Evolutionary conservation across 2,888 invertebrate genomes (phyloP), one percentile per base, ranked within the genome.

Genomic region (Lagria hirta): DNA sequence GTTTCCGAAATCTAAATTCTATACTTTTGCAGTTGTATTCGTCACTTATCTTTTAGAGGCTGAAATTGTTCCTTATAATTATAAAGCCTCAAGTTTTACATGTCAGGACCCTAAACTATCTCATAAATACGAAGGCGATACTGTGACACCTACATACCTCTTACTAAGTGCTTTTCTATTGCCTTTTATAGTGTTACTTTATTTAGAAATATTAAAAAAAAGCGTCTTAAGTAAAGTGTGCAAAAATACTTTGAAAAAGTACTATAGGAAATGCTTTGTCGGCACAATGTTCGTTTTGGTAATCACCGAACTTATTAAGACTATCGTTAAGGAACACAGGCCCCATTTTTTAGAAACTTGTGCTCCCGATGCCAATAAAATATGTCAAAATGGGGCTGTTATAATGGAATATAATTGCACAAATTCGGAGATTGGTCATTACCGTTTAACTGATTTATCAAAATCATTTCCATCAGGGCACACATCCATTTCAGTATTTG

Each of bases 401-500:
- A 72, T 85, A 7, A 69, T 69, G 38, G 70, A 71, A 34, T 85
- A 80, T 68, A 76, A 72, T 1, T 87, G 87, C 65, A 83, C 81
- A 0, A 83, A 82, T 12, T 2, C 12, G 20, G 74, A 71, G 22
- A 73, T 74, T 58, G 73, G 77, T n/a, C 58, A 69, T 12, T 80
- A 79, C 60, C 71, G 76, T 28, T 71, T 83, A 36, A 75, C 75
- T 33, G 87, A 87, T 66, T 77, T 55, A 66, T 80, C 73, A 62
- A 83, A 73, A 74, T 86, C 78, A 61, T 81, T 87, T 62, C 87
- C 86, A 0, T 87, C 86, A 0, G 86, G 84, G 3, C 88, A 88
- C 65, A 76, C 87, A 1, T 79, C 85, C 1, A 68, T 84, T 2
- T 78, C 84, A 0, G 70, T 82, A 17, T 86, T 80, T 66, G 76